Base-by-base conservation (phyloP, 2,888 invertebrate species). In the Pristionchus mayeri region DNA sequence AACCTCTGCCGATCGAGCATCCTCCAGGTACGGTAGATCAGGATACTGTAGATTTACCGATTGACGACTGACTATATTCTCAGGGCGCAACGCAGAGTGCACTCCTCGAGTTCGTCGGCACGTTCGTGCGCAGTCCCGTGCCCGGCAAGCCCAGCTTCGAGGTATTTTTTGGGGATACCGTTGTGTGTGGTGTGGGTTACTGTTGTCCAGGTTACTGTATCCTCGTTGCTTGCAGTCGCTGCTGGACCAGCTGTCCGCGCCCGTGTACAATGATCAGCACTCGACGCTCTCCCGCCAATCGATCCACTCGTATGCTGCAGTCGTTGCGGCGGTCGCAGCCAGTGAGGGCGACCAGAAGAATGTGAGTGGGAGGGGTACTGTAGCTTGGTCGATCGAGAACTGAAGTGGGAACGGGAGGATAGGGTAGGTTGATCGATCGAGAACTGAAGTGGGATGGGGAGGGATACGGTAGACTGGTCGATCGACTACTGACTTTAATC, bases 281-380 rank as follows among this genome's bases (percentile, higher is more conserved):
- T 79, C 79, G 16, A 44, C 75, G 6, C 85, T 89, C 7, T 90
- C 92, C 27, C 91, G 91, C 67, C 93, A 95, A 93, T 97, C 98
- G 27, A 98, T 96, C 94, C 97, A 97, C 93, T 98, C 98, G 37
- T 95, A 98, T 91, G 98, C 98, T 9, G 98, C 98, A 93, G 98
- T 97, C 93, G 97, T 98, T 84, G 98, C 98, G 9, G 97, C 97
- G 0, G 95, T 98, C 84, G 97, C 91, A 11, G 88, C 89, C 13
- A 86, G 87, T 54, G 86, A 86, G 2, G 78, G 85, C 95, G 96
- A 87, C 78, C 13, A 85, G 24, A 81, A 84, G 3, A 86, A 89
- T 85, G 87, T 86, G 30, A n/a, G 85, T 27, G 44, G n/a, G n/a
- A 44, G 13, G 30, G 67, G 37, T 9, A 37, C n/a, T n/a, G 37